Evolutionary conservation across 2,888 invertebrate genomes (phyloP), one percentile per base, ranked within the genome.

Genomic region (Caenorhabditis afra): DNA sequence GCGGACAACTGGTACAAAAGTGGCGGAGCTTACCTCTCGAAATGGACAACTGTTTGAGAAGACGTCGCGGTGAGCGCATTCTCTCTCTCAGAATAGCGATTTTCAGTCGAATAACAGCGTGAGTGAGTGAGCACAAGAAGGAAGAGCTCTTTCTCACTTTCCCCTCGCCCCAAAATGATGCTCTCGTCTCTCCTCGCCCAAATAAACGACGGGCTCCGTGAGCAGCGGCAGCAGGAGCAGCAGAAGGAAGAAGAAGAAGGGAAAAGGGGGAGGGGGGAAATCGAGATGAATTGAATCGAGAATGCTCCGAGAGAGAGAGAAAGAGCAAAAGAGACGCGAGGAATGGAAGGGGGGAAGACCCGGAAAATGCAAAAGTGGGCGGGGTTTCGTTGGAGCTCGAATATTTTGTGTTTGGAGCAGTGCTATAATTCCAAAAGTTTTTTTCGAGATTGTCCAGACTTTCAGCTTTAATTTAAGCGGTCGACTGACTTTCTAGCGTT

Each of bases 41-140:
- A 61, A 83, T 75, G 37, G 82, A 83, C 52, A 83, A 76, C 37
- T 79, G 81, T 67, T 81, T 83, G 65, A 83, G 71, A 22, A 83
- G 52, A 41, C 81, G 79, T 59, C 81, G 73, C 16, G 83, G 83
- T 37, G 83, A 81, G 45, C 83, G 74, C 81, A 81, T 81, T 37
- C n/a, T 14, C 39, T 14, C 50, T 35, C 5, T 11, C n/a, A 18
- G n/a, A 0, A 35, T 10, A n/a, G n/a, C n/a, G n/a, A n/a, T n/a
- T n/a, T n/a, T n/a, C 8, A 67, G 49, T 23, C 10, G 22, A 50
- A 50, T n/a, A n/a, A n/a, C n/a, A n/a, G n/a, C n/a, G n/a, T n/a
- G n/a, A 39, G 49, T 4, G 22, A 14, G 29, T 12, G 35, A 16
- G 12, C 7, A 29, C 22, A 45, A 37, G 35, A 45, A 66, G 41